Evolutionary conservation across 1,140 invertebrate species (phyloP), one percentile per base, ranked within the genome.

Genomic region (Eubasilissa regina): DNA sequence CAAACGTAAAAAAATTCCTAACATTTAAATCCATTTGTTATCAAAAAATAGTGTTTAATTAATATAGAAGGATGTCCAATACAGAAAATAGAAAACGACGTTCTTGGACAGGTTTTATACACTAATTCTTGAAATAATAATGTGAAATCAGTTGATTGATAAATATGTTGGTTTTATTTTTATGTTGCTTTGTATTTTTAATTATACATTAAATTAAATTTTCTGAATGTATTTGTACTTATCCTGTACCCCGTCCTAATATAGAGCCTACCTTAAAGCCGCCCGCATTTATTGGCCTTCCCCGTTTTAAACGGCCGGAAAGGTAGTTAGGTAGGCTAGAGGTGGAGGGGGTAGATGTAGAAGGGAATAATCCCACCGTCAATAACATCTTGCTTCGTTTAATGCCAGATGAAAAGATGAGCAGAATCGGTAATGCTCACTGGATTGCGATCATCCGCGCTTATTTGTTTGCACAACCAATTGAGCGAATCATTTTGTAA

Each of bases 381-480:
- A 66, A 66, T 66, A 66, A 25, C 62, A 44, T 44, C 62, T 44
- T 66, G 62, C 62, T 66, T 66, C 62, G 43, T 66, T 66, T 66
- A 66, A 47, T 66, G 43, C 62, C 62, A 47, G 62, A 66, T 66
- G 62, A 66, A 47, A 47, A 66, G 62, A 66, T 56, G 53, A 17
- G 53, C 53, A 7, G 53, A 35, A 35, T 35, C 25, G 25, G n/a
- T 56, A 17, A 8, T 56, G 53, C 53, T 56, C 17, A 56, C 53
- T 56, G 53, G 53, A 17, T 56, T 56, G 53, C 17, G 53, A 56
- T 56, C 53, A 56, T 56, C 53, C n/a, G 15, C 55, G 55, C 13
- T 62, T 62, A 44, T 47, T 66, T 43, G 62, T 43, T 43, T 43
- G 62, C 15, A 44, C 62, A 44, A 44, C 62, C 62, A 47, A 66